A percentile compares a stretch with the other conserved stretches of the same genome.
Evolutionary conservation across 2,113 vertebrate genomes (phyloP).

Genomic region (Amia ocellicauda): DNA sequence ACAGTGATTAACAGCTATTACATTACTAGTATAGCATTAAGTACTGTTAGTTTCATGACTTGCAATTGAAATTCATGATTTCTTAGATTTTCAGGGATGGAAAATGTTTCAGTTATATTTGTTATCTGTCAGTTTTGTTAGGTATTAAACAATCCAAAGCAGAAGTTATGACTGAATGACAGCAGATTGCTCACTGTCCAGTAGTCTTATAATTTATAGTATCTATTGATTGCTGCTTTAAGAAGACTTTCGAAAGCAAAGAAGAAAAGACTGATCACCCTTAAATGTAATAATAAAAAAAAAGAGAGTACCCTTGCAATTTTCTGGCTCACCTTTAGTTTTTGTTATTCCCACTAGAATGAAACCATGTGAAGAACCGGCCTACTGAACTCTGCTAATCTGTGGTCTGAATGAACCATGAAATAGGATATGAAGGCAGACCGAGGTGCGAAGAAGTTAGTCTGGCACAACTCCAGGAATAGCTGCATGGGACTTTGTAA

Average conservation of each 20-base stretch:
- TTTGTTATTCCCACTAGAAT: constrained; percentile 40
- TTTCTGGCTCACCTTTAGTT: neutral
- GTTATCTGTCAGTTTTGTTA: too few relatives aligned
- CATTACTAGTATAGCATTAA: constrained; percentile 33
- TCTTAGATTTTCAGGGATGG: neutral
- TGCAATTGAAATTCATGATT: neutral
- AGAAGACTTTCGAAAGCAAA: too few relatives aligned
- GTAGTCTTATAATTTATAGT: too few relatives aligned
- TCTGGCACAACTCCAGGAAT: constrained; percentile 29
- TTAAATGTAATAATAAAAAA: neutral
- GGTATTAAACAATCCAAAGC: too few relatives aligned
- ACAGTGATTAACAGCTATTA: constrained; percentile 30
- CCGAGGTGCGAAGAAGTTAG: constrained; percentile 39
- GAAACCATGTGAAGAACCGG: constrained; percentile 44
- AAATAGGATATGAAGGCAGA: constrained; percentile 50
- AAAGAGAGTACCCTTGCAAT: neutral
- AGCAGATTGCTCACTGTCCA: too few relatives aligned
- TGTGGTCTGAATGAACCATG: constrained; percentile 54
- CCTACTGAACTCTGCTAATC: constrained; percentile 33
- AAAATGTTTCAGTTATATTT: neutral
- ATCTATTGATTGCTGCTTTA: too few relatives aligned
- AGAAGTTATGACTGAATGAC: too few relatives aligned
- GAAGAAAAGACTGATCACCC: neutral
- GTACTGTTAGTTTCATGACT: constrained; percentile 27
- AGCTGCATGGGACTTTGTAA: neutral